Conservation (phyloP, 2,797 vertebrate genomes). For the Sardinella longiceps region DNA sequence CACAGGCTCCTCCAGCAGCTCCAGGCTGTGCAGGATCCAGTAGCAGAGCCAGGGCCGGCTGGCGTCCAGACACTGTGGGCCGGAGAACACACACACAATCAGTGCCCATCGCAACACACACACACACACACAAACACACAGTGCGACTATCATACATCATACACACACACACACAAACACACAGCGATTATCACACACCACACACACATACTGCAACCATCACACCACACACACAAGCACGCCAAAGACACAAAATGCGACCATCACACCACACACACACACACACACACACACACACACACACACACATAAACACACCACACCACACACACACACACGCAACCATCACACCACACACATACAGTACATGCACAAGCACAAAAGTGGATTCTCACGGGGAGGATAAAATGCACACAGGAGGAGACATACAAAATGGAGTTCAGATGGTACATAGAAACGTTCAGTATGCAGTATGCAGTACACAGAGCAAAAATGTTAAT, state of each 20-base stretch:
- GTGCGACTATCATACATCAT: too few species aligned
- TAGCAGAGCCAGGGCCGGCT: conserved; percentile 75
- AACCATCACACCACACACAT: not conserved
- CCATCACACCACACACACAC: not conserved
- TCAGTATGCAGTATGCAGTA: not conserved
- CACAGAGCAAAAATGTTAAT: not conserved
- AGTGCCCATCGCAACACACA: conserved; percentile 27
- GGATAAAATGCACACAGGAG: not conserved
- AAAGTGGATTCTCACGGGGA: not conserved
- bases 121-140: not conserved
- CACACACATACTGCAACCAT: conserved; percentile 23
- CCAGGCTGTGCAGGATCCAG: conserved; percentile 90
- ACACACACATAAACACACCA: not conserved
- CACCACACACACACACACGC: conserved; percentile 28
- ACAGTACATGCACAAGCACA: conserved; percentile 8
- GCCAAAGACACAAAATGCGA: conserved; percentile 18
- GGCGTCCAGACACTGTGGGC: conserved; percentile 87
- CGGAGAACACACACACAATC: conserved; percentile 38
- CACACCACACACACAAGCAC: conserved; percentile 13
- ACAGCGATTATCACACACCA: too few species aligned
- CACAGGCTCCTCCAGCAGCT: conserved; percentile 89
- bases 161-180: not conserved
- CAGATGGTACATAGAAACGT: not conserved
- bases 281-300: not conserved
- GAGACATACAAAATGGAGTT: not conserved